A percentile compares a stretch with the other conserved stretches of the same genome.
Evolutionary conservation across 1,140 invertebrate genomes (phyloP).

Genomic region (Artemia franciscana): DNA sequence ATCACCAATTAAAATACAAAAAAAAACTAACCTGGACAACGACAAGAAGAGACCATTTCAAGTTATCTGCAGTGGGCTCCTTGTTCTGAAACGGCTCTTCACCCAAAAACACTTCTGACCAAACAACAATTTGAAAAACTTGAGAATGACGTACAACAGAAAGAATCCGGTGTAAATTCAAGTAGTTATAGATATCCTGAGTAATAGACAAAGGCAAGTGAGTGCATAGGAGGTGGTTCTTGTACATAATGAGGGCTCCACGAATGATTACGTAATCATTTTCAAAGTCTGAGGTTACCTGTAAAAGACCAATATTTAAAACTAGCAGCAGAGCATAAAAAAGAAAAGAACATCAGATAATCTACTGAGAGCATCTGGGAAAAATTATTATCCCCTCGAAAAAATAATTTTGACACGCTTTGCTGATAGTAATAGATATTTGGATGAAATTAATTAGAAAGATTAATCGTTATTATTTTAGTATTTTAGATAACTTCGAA

Average conservation of each 20-base stretch:
- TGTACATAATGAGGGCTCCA: not conserved
- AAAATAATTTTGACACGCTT: not conserved
- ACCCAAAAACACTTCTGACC: not conserved
- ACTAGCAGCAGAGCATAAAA: not conserved
- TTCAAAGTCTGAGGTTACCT: not conserved
- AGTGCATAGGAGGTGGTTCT: not conserved
- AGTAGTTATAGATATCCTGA: not conserved
- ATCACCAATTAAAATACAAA: no score
- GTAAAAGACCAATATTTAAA: not conserved
- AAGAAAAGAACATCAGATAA: not conserved
- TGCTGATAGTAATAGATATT: no score
- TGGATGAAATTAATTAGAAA: no score
- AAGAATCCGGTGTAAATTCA: not conserved
- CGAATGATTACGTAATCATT: not conserved
- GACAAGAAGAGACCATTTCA: not conserved
- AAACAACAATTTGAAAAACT: not conserved
- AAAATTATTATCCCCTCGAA: not conserved
- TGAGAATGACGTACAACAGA: not conserved
- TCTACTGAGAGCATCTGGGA: not conserved
- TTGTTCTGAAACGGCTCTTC: not conserved
- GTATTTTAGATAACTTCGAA: no score
- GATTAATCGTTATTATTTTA: no score
- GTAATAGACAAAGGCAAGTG: not conserved
- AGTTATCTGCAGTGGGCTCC: not conserved
- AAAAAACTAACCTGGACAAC: not conserved